A percentile compares a stretch with the other conserved stretches of the same genome.
Conservation (phyloP, 2,113 vertebrate genomes). For the Peromyscus polionotus region DNA sequence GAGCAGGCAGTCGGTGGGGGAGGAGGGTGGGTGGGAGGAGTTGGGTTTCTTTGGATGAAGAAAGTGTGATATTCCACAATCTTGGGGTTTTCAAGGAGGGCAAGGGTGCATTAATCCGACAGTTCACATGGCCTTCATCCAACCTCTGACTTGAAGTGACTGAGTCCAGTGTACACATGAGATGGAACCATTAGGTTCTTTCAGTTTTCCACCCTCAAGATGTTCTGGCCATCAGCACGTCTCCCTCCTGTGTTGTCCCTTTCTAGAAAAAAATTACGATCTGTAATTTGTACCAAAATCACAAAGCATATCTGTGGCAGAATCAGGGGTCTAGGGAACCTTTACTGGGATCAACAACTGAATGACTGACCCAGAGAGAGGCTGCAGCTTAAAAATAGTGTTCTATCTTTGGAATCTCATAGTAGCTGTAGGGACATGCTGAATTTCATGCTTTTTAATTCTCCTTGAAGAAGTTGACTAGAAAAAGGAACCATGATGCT, state of each 20-base stretch:
- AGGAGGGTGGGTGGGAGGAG: accelerated
- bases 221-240: too few relatives aligned
- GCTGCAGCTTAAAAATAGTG: too few relatives aligned
- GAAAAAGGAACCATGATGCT: accelerated
- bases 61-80: background rate
- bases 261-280: background rate
- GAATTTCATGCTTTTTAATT: background rate
- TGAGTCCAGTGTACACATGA: accelerated
- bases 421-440: background rate
- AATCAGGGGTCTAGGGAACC: background rate
- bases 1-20: too few relatives aligned
- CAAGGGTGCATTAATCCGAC: background rate
- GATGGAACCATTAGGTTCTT: accelerated
- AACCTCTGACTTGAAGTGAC: background rate
- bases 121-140: accelerated
- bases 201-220: accelerated
- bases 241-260: background rate
- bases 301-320: background rate
- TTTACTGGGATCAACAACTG: background rate
- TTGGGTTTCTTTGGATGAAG: background rate
- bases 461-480: background rate
- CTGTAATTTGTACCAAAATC: background rate
- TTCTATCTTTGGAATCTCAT: background rate
- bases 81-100: accelerated
- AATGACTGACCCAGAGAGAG: too few relatives aligned